Conservation (phyloP, 2,888 invertebrate genomes). For the Melanostoma mellinum region DNA sequence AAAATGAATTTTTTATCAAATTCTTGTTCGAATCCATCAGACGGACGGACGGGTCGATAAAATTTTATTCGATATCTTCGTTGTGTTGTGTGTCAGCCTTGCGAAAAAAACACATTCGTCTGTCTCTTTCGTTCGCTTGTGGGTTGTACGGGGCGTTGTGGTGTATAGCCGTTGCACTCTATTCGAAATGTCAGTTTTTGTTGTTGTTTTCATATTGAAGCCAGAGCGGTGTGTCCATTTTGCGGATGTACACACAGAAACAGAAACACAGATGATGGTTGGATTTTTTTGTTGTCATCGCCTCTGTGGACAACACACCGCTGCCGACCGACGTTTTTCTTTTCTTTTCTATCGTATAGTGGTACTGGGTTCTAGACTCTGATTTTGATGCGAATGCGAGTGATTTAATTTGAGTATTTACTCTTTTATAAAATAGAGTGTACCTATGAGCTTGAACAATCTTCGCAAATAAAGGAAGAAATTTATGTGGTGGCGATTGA, state of each 20-base stretch:
- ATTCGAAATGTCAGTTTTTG: conserved; percentile 69
- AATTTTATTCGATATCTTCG: conserved; percentile 66
- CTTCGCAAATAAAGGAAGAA: no score
- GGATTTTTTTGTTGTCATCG: conserved; percentile 46
- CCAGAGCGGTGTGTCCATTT: conserved; percentile 66
- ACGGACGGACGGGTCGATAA: conserved; percentile 74
- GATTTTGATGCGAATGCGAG: no score
- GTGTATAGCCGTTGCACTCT: conserved; percentile 43
- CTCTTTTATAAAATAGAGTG: no score
- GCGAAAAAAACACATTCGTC: conserved; percentile 17
- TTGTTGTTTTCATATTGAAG: conserved; percentile 52
- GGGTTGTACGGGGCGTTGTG: background rate
- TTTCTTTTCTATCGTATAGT: background rate
- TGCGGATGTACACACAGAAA: conserved; percentile 45
- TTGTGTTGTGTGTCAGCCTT: conserved; percentile 52
- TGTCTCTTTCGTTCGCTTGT: conserved; percentile 44
- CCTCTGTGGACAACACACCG: conserved; percentile 35
- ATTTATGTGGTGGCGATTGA: no score
- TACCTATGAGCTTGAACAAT: no score
- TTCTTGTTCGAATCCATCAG: conserved; percentile 41
- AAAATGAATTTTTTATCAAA: background rate
- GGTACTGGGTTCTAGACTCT: background rate
- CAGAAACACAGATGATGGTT: conserved; percentile 33
- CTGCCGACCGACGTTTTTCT: conserved; percentile 10
- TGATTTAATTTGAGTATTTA: no score